A percentile compares a stretch with the other conserved stretches of the same genome.
phyloP scores from a whole-genome alignment of 2,888 invertebrate genomes.

The Xanthorhoe designata region DNA sequence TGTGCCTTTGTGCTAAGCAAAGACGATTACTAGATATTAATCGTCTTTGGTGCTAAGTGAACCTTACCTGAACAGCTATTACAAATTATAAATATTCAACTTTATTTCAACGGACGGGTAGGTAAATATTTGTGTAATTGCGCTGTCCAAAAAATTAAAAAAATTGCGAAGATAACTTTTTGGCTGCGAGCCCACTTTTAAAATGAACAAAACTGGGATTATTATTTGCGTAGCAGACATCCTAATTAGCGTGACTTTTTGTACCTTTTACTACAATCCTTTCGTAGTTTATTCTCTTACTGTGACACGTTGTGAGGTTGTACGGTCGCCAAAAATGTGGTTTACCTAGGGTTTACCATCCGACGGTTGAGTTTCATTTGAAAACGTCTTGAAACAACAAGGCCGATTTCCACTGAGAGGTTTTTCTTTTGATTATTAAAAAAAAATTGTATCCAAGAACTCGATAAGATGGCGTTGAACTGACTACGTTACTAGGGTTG shows the following conservation, averaged over 20 bases:
- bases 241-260: conserved; percentile 79
- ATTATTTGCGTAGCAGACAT: conserved; percentile 81
- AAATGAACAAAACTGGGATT: conserved; percentile 76
- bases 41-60: too few relatives aligned
- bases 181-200: conserved; percentile 67
- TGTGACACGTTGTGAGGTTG: not conserved
- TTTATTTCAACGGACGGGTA: conserved; percentile 54
- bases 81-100: conserved; percentile 62
- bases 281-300: conserved; percentile 1
- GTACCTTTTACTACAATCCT: conserved; percentile 58
- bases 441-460: too few relatives aligned
- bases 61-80: conserved; percentile 24
- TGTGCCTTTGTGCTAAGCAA: too few relatives aligned
- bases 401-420: too few relatives aligned
- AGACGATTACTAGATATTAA: too few relatives aligned
- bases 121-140: conserved; percentile 80
- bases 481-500: too few relatives aligned
- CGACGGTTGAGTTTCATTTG: too few relatives aligned
- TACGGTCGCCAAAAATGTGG: not conserved
- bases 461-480: too few relatives aligned
- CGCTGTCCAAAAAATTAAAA: conserved; percentile 68
- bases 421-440: too few relatives aligned
- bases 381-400: too few relatives aligned
- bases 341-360: too few relatives aligned
- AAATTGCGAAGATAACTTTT: conserved; percentile 67